Base-by-base conservation (phyloP, 2,113 vertebrate species). In the Tragelaphus buxtoni region DNA sequence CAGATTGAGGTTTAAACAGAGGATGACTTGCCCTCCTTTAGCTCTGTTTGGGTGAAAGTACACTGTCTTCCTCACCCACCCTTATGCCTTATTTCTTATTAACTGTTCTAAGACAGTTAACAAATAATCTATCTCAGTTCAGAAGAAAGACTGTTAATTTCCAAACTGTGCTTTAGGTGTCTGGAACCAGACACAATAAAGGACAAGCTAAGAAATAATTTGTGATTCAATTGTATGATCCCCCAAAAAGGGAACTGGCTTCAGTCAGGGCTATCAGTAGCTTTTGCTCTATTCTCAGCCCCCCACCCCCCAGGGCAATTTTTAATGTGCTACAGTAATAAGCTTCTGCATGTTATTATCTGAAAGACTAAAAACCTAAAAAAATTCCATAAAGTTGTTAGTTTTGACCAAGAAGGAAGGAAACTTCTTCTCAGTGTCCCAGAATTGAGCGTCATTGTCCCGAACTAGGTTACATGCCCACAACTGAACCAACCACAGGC, bases 71-170 rank as follows among this genome's bases (percentile, higher is more conserved):
- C 24, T 16, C 22, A 77, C 18, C 28, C 6, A 63, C 39, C 11
- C 26, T 96, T 85, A 53, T 30, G 32, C 5, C 82, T 89, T 83
- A 72, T 87, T 97, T 91, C 49, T 83, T 74, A 42, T 30, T 91
- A 45, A 87, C n/a, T 93, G 24, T 83, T 87, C 49, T 9, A 86
- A 49, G 11, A 82, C 42, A 91, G 32, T 82, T 96, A 77, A 26
- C 47, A 76, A 32, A 80, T 42, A 45, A 77, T 77, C 20, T 30
- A 69, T 39, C 76, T 92, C 42, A 95, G n/a, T 61, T 94, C 56
- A 95, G 61, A 96, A 65, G 45, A 94, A 88, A 89, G 47, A 94
- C 56, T 74, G 93, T 87, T 89, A 58, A 91, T 87, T 83, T 93
- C 58, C 9, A 74, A 77, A 91, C n/a, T 58, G 47, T 69, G 60